phyloP scores from a whole-genome alignment of 2,113 vertebrate species.

The Acrocephalus arundinaceus region DNA sequence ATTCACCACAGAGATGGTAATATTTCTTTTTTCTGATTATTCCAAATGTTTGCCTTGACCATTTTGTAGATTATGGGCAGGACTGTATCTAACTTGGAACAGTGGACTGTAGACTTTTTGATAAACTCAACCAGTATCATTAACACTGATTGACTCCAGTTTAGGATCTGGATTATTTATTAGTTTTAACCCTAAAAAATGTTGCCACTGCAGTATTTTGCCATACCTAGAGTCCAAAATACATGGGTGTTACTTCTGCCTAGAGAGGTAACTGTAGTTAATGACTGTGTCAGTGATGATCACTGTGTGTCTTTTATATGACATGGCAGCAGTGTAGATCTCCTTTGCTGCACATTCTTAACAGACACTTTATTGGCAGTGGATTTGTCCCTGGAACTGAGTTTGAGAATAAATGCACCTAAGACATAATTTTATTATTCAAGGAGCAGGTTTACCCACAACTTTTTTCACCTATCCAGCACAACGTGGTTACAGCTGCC shows the following conservation, averaged over 20 bases:
- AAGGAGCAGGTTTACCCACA: background rate
- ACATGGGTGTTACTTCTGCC: background rate
- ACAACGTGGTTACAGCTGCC: background rate
- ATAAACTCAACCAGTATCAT: background rate
- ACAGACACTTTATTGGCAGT: background rate
- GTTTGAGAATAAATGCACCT: background rate
- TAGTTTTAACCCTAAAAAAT: background rate
- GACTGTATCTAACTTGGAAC: background rate
- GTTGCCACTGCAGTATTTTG: background rate
- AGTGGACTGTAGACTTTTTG: background rate
- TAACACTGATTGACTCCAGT: background rate
- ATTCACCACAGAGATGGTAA: background rate
- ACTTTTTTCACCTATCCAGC: background rate
- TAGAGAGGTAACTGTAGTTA: background rate
- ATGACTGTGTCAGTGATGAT: background rate
- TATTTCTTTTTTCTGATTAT: background rate
- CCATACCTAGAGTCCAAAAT: background rate
- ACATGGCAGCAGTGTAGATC: background rate
- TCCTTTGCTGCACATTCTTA: background rate
- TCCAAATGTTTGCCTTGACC: background rate
- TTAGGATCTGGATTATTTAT: background rate
- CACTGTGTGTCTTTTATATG: background rate
- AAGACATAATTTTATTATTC: background rate
- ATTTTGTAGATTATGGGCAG: background rate
- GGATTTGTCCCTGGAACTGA: background rate